phyloP scores from a whole-genome alignment of 2,888 invertebrate genomes.

The Sarcophaga rosellei region DNA sequence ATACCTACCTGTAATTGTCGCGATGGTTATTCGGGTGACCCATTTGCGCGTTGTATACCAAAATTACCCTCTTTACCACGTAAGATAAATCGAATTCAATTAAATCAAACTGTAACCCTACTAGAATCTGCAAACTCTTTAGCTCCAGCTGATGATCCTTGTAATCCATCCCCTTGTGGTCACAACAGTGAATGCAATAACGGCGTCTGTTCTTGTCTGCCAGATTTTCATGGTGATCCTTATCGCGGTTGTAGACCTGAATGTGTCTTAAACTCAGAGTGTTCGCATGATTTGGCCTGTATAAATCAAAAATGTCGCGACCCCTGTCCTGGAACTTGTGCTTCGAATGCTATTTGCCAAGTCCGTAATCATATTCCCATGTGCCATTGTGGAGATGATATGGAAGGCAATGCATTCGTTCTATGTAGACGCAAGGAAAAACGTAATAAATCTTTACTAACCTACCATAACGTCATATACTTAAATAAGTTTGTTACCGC shows the following conservation, averaged over 20 bases:
- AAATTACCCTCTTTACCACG: slow-evolving; percentile 71
- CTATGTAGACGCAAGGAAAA: slow-evolving; percentile 81
- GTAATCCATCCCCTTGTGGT: slow-evolving; percentile 87
- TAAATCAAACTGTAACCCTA: not conserved
- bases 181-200: slow-evolving; percentile 85
- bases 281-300: slow-evolving; percentile 86
- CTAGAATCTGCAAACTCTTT: slow-evolving; percentile 47
- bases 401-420: slow-evolving; percentile 86
- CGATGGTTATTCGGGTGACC: slow-evolving; percentile 86
- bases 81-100: slow-evolving; percentile 70
- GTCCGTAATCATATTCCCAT: slow-evolving; percentile 88
- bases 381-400: slow-evolving; percentile 83
- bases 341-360: slow-evolving; percentile 86
- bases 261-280: slow-evolving; percentile 88
- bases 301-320: slow-evolving; percentile 88
- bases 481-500: not conserved
- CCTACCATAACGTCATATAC: not conserved
- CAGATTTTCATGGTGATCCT: slow-evolving; percentile 86
- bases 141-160: slow-evolving; percentile 82
- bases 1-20: slow-evolving; percentile 87
- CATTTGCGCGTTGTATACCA: slow-evolving; percentile 85
- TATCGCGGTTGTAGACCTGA: slow-evolving; percentile 87
- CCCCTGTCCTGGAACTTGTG: slow-evolving; percentile 88
- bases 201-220: slow-evolving; percentile 87
- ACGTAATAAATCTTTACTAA: slow-evolving; percentile 60